These are phyloP conservation scores for Drosophila melanosoma DNA, from an alignment of 2,888 invertebrate species.

Conservation along the genomic window DNA sequence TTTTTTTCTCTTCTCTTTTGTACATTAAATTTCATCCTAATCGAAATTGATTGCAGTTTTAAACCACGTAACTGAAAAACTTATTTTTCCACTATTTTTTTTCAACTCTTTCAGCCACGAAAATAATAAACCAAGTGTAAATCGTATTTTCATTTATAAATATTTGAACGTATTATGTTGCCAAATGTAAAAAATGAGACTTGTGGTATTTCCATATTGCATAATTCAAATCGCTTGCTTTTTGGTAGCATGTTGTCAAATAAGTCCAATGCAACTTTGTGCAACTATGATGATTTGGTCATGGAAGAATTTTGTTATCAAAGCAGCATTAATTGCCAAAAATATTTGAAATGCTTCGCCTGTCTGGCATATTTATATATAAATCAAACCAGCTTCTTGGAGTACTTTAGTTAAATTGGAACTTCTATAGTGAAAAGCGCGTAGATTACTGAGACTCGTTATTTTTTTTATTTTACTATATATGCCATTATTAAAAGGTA, in stretches of 20 bases:
- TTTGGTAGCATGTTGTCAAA: neutral
- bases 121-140: constrained; percentile 24
- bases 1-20: neutral
- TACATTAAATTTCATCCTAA: constrained; percentile 8
- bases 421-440: constrained; percentile 23
- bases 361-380: constrained; percentile 15
- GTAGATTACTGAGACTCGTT: constrained; percentile 55
- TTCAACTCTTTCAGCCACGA: constrained; percentile 6
- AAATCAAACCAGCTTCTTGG: constrained; percentile 2
- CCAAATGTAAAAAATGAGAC: constrained; percentile 8
- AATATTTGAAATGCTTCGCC: constrained; percentile 29
- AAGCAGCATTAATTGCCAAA: constrained; percentile 41
- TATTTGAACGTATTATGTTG: constrained; percentile 21
- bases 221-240: neutral
- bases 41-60: constrained; percentile 10
- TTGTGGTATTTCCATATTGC: constrained; percentile 22
- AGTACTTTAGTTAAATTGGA: constrained; percentile 23
- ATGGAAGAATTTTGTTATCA: neutral
- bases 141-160: constrained; percentile 32
- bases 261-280: constrained; percentile 7
- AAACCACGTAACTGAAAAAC: neutral
- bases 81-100: too few relatives aligned
- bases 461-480: constrained; percentile 2
- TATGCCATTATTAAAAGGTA: neutral
- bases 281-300: neutral